Conservation (phyloP, 2,888 invertebrate species). For the Amiota minor region DNA sequence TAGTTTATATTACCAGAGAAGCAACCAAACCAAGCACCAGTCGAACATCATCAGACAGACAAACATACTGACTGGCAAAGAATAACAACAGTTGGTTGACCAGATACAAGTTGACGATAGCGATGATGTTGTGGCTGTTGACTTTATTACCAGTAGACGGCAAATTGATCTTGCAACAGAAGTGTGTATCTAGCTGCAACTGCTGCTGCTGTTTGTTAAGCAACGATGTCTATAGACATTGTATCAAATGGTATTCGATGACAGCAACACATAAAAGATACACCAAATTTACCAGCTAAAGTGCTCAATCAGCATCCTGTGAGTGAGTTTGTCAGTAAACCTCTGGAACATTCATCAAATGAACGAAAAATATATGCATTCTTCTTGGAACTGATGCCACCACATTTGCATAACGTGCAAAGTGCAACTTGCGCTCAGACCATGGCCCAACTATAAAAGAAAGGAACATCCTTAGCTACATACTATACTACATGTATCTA, state of each 20-base stretch:
- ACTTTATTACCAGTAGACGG: conserved; percentile 24
- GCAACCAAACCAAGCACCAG: conserved; percentile 25
- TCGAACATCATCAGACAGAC: neutral
- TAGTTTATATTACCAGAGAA: conserved; percentile 36
- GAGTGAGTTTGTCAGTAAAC: neutral
- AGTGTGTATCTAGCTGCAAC: conserved; percentile 11
- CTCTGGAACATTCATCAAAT: conserved; percentile 26
- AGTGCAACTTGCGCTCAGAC: no score
- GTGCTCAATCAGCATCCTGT: conserved; percentile 12
- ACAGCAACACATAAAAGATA: conserved; percentile 17
- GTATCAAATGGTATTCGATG: conserved; percentile 21
- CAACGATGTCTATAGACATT: conserved; percentile 7
- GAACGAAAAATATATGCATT: conserved; percentile 12
- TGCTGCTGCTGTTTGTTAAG: neutral
- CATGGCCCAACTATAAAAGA: no score
- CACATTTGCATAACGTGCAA: neutral
- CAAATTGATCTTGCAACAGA: conserved; percentile 27
- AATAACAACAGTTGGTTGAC: conserved; percentile 16
- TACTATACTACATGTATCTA: neutral
- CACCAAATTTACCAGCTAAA: conserved; percentile 1
- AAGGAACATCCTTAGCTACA: no score
- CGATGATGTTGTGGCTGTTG: conserved; percentile 23
- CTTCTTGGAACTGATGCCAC: conserved; percentile 17
- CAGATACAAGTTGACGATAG: conserved; percentile 13
- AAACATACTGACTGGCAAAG: neutral